Evolutionary conservation across 2,797 vertebrate genomes (phyloP).

Genomic region (Arnoldichthys spilopterus): DNA sequence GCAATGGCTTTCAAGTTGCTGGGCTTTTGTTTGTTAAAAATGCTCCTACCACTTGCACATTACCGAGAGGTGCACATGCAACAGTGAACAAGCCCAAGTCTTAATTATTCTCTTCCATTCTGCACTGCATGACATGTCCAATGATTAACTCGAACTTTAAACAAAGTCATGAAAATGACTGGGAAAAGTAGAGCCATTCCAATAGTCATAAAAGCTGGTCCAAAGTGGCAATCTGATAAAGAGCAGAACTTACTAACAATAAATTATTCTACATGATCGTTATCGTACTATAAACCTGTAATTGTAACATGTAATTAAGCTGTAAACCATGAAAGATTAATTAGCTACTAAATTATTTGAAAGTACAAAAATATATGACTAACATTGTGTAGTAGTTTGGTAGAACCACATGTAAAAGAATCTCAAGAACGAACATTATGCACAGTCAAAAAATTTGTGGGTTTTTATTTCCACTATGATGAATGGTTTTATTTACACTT

Average conservation of each 20-base stretch:
- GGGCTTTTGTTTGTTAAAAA: conserved; percentile 23
- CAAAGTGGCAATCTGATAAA: too few species aligned
- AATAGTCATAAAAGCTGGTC: conserved; percentile 46
- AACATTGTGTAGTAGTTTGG: too few species aligned
- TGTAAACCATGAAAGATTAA: too few species aligned
- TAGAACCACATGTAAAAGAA: not conserved
- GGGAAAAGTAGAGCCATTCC: conserved; percentile 31
- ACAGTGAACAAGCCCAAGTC: conserved; percentile 2
- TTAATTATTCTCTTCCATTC: conserved; percentile 3
- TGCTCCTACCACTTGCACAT: not conserved
- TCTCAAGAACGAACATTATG: too few species aligned
- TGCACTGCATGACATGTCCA: conserved; percentile 5
- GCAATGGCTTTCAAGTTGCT: conserved; percentile 31
- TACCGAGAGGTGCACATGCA: not conserved
- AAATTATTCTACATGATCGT: too few species aligned
- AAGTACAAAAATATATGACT: not conserved
- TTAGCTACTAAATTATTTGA: too few species aligned
- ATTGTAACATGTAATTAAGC: too few species aligned
- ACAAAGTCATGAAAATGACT: conserved; percentile 18
- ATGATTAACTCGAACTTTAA: conserved; percentile 46
- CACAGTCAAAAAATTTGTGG: too few species aligned
- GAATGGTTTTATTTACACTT: too few species aligned
- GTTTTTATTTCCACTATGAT: too few species aligned
- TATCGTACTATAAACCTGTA: too few species aligned
- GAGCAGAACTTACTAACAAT: too few species aligned